Base-by-base conservation (phyloP, 92 coral and sea anemone species). In the Palythoa grandiflora region DNA sequence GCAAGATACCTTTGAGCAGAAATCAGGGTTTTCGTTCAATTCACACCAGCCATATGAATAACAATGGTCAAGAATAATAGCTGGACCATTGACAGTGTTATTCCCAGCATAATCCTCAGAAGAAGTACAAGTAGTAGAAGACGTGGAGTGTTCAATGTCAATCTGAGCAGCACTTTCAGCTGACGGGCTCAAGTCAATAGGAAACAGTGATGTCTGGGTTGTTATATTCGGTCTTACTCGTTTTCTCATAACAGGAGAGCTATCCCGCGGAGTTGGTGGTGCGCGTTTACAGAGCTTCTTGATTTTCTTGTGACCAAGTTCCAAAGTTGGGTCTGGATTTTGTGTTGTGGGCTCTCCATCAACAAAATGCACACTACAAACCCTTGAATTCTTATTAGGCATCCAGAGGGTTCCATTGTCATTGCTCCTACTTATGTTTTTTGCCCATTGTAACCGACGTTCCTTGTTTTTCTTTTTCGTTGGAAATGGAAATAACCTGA, bases 281-380 rank as follows among this genome's bases (percentile, higher is more conserved):
- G 51, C 28, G 38, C 77, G 44, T 57, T 35, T 84, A 57, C 63
- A 51, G 77, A 59, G 78, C 79, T 14, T 71, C 53, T 13, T 54
- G 54, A 39, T 19, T 60, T 71, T 74, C 51, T 80, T 65, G 59
- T 80, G 74, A 63, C 93, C 90, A 87, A 90, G 88, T 16, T 90
- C 83, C 84, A 72, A 73, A 37, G 93, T 87, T 59, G 93, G 93
- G 75, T 91, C 83, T 52, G 93, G 93, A 83, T 91, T 87, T 91
- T 87, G 77, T 47, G 88, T 77, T 40, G 91, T 88, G 73, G 93
- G 84, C 66, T 91, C 84, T 39, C 88, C 59, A 78, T 91, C 89
- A 79, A 63, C 81, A 61, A 91, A 91, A 73, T 91, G 93, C 57
- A 83, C 74, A 83, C 51, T 87, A 71, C 93, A 87, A 75, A 91